phyloP scores from a whole-genome alignment of 2,888 invertebrate species.

The Tridacna gigas region DNA sequence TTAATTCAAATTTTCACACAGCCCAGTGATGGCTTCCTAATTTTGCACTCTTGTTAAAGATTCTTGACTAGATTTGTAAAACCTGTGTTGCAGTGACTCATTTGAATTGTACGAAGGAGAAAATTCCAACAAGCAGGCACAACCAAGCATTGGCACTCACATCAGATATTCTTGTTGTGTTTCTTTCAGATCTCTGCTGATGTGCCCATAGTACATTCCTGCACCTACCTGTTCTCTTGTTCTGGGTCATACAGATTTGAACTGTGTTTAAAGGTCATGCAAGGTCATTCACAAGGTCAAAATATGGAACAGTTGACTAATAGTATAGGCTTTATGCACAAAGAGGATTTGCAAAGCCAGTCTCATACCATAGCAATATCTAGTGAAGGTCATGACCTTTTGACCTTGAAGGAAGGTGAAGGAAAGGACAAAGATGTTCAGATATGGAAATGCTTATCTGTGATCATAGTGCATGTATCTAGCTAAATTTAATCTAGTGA shows the following conservation, averaged over 20 bases:
- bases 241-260: slow-evolving; percentile 63
- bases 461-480: slow-evolving; percentile 55
- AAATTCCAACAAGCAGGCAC: too few species aligned
- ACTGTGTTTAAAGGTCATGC: slow-evolving; percentile 49
- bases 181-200: slow-evolving; percentile 55
- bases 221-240: slow-evolving; percentile 61
- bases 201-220: slow-evolving; percentile 56
- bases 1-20: too few species aligned
- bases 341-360: neutral
- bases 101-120: too few species aligned
- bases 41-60: neutral
- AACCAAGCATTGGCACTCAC: too few species aligned
- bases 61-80: too few species aligned
- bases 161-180: neutral
- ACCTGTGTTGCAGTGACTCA: too few species aligned
- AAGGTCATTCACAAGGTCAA: slow-evolving; percentile 13
- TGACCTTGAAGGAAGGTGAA: slow-evolving; percentile 7
- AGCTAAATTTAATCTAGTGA: neutral
- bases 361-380: neutral
- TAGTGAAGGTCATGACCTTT: slow-evolving; percentile 12
- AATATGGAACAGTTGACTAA: neutral
- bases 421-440: slow-evolving; percentile 9
- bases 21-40: neutral
- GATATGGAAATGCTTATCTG: slow-evolving; percentile 54
- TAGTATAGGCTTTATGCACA: neutral